Evolutionary conservation across 2,888 invertebrate species (phyloP).

Genomic region (Orgyia antiqua): DNA sequence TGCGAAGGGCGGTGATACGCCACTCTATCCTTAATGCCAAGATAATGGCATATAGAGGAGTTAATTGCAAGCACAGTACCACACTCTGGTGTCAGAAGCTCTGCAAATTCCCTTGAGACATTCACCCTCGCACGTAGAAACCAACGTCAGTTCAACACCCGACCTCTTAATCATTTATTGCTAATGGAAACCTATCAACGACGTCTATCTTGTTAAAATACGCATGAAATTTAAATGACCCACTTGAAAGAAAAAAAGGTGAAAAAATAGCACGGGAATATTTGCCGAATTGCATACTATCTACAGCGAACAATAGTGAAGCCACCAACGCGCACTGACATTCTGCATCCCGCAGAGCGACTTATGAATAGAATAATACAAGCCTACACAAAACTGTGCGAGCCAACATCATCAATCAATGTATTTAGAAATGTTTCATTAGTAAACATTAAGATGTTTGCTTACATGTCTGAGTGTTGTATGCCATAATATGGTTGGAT

Average conservation of each 20-base stretch:
- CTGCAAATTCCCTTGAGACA: constrained; percentile 42
- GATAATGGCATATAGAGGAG: constrained; percentile 67
- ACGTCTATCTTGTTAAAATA: constrained; percentile 49
- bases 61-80: constrained; percentile 71
- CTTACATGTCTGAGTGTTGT: constrained; percentile 73
- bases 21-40: constrained; percentile 51
- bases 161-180: constrained; percentile 70
- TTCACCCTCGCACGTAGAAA: constrained; percentile 20
- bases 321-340: constrained; percentile 72
- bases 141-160: constrained; percentile 33
- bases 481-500: constrained; percentile 53
- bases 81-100: constrained; percentile 50
- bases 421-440: constrained; percentile 75
- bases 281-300: constrained; percentile 55
- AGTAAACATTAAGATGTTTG: constrained; percentile 79
- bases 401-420: constrained; percentile 69
- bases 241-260: constrained; percentile 42
- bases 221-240: constrained; percentile 71
- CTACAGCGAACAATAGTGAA: constrained; percentile 52
- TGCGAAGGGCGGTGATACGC: too few species aligned
- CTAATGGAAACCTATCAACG: constrained; percentile 65
- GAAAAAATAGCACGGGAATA: constrained; percentile 54
- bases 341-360: constrained; percentile 60
- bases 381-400: constrained; percentile 64
- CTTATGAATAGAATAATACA: constrained; percentile 71